Conservation (phyloP, 2,797 vertebrate genomes). For the Eutrigla gurnardus region DNA sequence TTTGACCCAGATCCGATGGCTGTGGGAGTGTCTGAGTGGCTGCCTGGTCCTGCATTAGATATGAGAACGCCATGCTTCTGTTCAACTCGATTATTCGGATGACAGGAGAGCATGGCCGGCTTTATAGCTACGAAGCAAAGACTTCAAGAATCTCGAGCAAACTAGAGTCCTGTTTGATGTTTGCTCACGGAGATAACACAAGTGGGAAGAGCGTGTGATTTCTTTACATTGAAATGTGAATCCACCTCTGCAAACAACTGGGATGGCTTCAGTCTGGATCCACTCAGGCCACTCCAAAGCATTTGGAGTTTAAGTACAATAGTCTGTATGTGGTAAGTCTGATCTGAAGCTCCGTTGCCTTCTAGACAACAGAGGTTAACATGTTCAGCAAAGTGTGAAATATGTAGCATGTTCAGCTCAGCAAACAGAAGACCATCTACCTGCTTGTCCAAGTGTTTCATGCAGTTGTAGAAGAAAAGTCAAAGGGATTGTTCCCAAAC, state of each 20-base stretch:
- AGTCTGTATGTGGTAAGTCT: not conserved
- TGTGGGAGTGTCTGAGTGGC: conserved; percentile 31
- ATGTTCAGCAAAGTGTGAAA: not conserved
- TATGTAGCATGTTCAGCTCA: not conserved
- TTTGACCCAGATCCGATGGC: conserved; percentile 70
- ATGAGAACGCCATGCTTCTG: conserved; percentile 49
- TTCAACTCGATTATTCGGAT: conserved; percentile 65
- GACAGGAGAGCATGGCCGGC: conserved; percentile 42
- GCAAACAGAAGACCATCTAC: not conserved
- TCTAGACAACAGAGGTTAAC: not conserved
- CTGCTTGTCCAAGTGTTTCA: not conserved
- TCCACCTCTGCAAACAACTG: conserved; percentile 19
- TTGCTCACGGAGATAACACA: conserved; percentile 31
- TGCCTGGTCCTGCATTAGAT: conserved; percentile 60
- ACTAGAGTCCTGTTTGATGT: conserved; percentile 32
- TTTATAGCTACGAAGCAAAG: conserved; percentile 34
- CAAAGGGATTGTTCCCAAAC: not conserved
- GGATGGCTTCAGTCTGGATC: conserved; percentile 4
- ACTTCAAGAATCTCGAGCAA: conserved; percentile 9
- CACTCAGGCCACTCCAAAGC: not conserved
- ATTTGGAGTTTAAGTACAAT: not conserved
- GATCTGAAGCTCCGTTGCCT: not conserved
- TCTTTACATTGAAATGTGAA: conserved; percentile 36
- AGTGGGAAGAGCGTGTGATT: conserved; percentile 7
- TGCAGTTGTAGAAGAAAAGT: conserved; percentile 24